Evolutionary conservation across 1,140 invertebrate species (phyloP), one percentile per base, ranked within the genome.

Genomic region (Dufourea novaeangliae): DNA sequence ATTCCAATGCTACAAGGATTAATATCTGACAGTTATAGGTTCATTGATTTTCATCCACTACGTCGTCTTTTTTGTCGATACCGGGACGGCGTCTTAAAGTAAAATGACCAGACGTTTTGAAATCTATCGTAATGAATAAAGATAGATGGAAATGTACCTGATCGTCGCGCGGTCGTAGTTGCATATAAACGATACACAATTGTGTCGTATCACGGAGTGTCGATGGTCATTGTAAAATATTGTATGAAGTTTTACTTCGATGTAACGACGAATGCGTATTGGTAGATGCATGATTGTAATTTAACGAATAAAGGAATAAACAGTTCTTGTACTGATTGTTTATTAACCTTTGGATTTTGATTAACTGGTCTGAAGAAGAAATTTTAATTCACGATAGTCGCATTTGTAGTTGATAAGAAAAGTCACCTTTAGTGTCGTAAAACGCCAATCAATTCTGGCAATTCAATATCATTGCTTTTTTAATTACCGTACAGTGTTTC

Each of bases 281-380:
- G 46, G n/a, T 50, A 14, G 52, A 25, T 32, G 25, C 25, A 29
- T 20, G 32, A 11, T 37, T 62, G 54, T 37, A 59, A 50, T 6
- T 6, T 17, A 37, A 37, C 27, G 22, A 69, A 59, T 50, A 50
- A 76, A 76, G 32, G 44, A 68, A 44, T 29, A 8, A 52, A 39
- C 20, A 56, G 17, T 2, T 50, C 22, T 8, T 46, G 12, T 8
- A 41, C 6, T 7, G 66, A 32, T 41, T 56, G 17, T 67, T 34
- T 41, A 41, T 52, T 73, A 37, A 50, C 32, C 59, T 63, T 20
- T 1, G 29, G 1, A n/a, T 22, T 10, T 5, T 20, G 17, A 29
- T 32, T 61, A 57, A 34, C 11, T 56, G 1, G 11, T 27, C 12
- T 11, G 8, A 3, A 14, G 44, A 22, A 22, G 20, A n/a, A 46